Evolutionary conservation across 2,113 vertebrate genomes (phyloP), one percentile per base, ranked within the genome.

Genomic region (Corydoras maculifer): DNA sequence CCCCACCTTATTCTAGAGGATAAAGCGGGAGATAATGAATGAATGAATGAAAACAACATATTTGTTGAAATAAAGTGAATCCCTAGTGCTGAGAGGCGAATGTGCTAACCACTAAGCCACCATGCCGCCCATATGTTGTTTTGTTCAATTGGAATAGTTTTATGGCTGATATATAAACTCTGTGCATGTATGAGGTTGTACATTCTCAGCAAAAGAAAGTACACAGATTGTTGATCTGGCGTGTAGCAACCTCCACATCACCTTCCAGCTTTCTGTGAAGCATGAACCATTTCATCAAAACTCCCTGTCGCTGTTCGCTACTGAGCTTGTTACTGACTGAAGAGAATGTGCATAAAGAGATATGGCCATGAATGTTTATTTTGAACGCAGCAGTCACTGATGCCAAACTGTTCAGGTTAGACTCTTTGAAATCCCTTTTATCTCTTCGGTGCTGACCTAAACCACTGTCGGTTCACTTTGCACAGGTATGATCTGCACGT

Each of bases 351-450:
- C 67, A 59, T 75, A 29, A 76, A 68, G 67, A 4, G 53, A 78
- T 77, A 70, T 77, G 75, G 69, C 63, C 65, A 63, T 58, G 66
- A 75, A 78, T 75, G 76, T 82, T 82, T 84, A 82, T 79, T 78
- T 71, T 79, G 74, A 79, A 80, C 12, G 76, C 63, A 78, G 72
- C 54, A 80, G 71, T 54, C 65, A 50, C 61, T 79, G 82, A 82
- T 82, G 80, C 82, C 48, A 75, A 83, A 83, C 79, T 79, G 74
- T 75, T 80, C 79, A 74, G 80, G 82, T 83, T 75, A 82, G 73
- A 84, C 80, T 69, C 74, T 63, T 64, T 79, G 70, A 82, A 79
- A 80, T 81, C 67, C 65, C 69, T 77, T 84, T 85, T 65, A 82
- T 81, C 79, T 81, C 49, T 35, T 60, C 65, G 18, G 58, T 50